Base-by-base conservation (phyloP, 1,140 invertebrate species). In the Pogonomyrmex californicus region DNA sequence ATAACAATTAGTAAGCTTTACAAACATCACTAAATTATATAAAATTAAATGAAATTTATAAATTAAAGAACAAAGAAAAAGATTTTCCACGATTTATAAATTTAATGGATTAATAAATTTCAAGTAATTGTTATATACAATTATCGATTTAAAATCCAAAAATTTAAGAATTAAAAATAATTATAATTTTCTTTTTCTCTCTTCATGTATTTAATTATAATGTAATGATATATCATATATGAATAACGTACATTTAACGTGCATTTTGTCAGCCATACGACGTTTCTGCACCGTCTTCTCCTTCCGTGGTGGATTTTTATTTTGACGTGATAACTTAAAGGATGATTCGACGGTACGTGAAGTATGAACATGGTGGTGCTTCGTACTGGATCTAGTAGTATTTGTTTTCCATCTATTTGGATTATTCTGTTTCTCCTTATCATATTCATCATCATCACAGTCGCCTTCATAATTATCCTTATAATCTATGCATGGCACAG, bases 401-500 rank as follows among this genome's bases (percentile, higher is more conserved):
- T 87, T 95, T 14, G 91, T 94, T 81, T 95, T 95, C 95, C 95
- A 95, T 66, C 92, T 91, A 68, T 95, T 93, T 5, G 91, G 91
- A 92, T 95, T 94, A 77, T 94, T 92, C 66, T 93, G 93, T 36
- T 92, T 93, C 76, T 94, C 94, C 83, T 95, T 95, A 73, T 95
- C 94, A 49, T 95, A 95, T 17, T 95, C 94, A 85, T 96, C 94
- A 71, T 96, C 94, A 68, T 95, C 95, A 77, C 95, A 94, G 82
- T 95, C 94, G 49, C 94, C 93, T 91, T 95, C 95, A 44, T 95
- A 95, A 93, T 95, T 95, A 87, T 95, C 94, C 77, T 93, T 94
- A 91, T 94, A 95, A 92, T 95, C 94, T 58, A 93, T 90, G 23
- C 92, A 92, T 79, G 85, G 89, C 56, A 90, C 81, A 65, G 92